Evolutionary conservation across 2,113 vertebrate genomes (phyloP), one percentile per base, ranked within the genome.

Genomic region (Falcunculus frontatus): DNA sequence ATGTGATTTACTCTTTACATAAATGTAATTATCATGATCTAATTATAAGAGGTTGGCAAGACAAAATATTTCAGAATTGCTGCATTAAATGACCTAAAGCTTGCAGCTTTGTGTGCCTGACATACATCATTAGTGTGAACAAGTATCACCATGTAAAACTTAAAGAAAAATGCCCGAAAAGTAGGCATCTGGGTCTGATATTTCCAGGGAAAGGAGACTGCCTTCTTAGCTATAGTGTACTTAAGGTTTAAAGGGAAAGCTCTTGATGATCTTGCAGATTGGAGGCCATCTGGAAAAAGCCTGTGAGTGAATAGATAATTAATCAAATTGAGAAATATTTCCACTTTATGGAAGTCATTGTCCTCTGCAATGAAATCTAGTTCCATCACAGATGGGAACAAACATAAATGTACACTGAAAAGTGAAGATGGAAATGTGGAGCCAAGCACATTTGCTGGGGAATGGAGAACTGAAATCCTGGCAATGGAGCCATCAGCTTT

Each of bases 271-370:
- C 47, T 67, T 79, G 32, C 70, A 84, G 80, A 73, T 49, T 95
- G 92, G 46, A 73, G 37, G 68, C 49, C 72, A 70, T 84, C 89
- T 92, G 87, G 78, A 87, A 87, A 79, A 88, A 52, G 20, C 53
- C 44, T 63, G 33, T 39, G 63, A 75, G 18, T 37, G 62, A 96
- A 77, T 25, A 76, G 47, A 42, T 70, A 85, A 91, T 90, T 91
- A 86, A 90, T 95, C 89, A 72, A 84, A 73, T 73, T 49, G 60
- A 87, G 62, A 91, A 91, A 89, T 84, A 85, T n/a, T 95, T 79
- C 52, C 25, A 16, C 41, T 88, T 94, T 78, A 72, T 81, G 62
- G 79, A 80, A 90, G 27, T 13, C 42, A 37, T 82, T 5, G 10
- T 55, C 57, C 59, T 88, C 89, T 39, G n/a, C 35, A 70, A 57